Evolutionary conservation across 2,888 invertebrate species (phyloP), one percentile per base, ranked within the genome.

Genomic region (Cheilosia vulpina): DNA sequence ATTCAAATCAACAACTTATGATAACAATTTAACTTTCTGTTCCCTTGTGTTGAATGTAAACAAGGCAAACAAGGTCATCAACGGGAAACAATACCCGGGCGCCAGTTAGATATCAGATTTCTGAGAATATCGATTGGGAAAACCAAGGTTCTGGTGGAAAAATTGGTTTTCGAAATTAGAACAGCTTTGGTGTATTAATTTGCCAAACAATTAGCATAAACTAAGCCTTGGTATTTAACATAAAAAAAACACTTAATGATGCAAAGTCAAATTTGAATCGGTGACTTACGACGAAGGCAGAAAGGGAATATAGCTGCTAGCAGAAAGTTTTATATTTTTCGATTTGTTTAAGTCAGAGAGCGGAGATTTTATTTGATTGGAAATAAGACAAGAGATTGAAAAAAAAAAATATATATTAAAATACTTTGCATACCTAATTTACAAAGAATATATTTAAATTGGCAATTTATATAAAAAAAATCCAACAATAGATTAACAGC

Each of bases 11-110:
- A 53, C 63, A 62, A 58, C 15, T 24, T 13, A 63, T 45, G 38
- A 62, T 62, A 43, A 72, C 60, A 27, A 53, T 60, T 71, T 13
- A 52, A 58, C 13, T 38, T 21, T 60, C 24, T 57, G 43, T 47
- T 47, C 45, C 6, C 6, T 62, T 27, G 4, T 31, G n/a, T 19
- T 19, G 13, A 17, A 13, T 3, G 13, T 19, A 43, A 57, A 55
- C 38, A 45, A 45, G 53, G 34, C 50, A 53, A 65, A 47, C 57
- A 57, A 65, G 65, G 65, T 57, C 55, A 45, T 38, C 31, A 21
- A 52, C 13, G 6, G 43, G 21, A 47, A 7, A 34, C n/a, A 50
- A 34, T 38, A 21, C 21, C n/a, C 2, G 6, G 53, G 73, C 73
- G 73, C 73, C 73, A 63, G 27, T 38, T 21, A 34, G 3, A 31